Evolutionary conservation across 2,888 invertebrate species (phyloP), one percentile per base, ranked within the genome.

Genomic region (Ametastegia equiseti): DNA sequence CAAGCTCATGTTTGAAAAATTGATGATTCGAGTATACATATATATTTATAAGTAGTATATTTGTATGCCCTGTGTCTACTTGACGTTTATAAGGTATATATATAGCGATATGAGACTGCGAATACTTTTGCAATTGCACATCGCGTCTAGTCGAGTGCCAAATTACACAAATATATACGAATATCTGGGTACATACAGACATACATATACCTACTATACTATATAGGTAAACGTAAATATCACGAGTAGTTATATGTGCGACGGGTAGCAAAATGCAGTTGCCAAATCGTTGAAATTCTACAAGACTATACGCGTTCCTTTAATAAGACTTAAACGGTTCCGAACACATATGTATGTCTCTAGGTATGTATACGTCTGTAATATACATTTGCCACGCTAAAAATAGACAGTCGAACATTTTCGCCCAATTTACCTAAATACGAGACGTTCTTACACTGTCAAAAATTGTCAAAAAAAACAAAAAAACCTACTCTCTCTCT

Each of bases 321-420:
- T 63, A 63, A 63, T n/a, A n/a, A 63, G 63, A 63, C 63, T 33
- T 63, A 63, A 63, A 63, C 63, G 63, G 27, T 63, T 23, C 63
- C 15, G 15, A n/a, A n/a, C n/a, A n/a, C n/a, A n/a, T n/a, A n/a
- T n/a, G n/a, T n/a, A n/a, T n/a, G n/a, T n/a, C n/a, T n/a, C n/a
- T n/a, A n/a, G n/a, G n/a, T n/a, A n/a, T n/a, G n/a, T n/a, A n/a
- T n/a, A n/a, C n/a, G n/a, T n/a, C n/a, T n/a, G n/a, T n/a, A n/a
- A n/a, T n/a, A n/a, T n/a, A n/a, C n/a, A n/a, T n/a, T n/a, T n/a
- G n/a, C n/a, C n/a, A n/a, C n/a, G n/a, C n/a, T n/a, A n/a, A n/a
- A n/a, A n/a, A n/a, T n/a, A n/a, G n/a, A n/a, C n/a, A n/a, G n/a
- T n/a, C n/a, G n/a, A n/a, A n/a, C n/a, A n/a, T n/a, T n/a, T n/a